Evolutionary conservation across 1,140 invertebrate species (phyloP), one percentile per base, ranked within the genome.

Genomic region (Macrocentrus cingulum): DNA sequence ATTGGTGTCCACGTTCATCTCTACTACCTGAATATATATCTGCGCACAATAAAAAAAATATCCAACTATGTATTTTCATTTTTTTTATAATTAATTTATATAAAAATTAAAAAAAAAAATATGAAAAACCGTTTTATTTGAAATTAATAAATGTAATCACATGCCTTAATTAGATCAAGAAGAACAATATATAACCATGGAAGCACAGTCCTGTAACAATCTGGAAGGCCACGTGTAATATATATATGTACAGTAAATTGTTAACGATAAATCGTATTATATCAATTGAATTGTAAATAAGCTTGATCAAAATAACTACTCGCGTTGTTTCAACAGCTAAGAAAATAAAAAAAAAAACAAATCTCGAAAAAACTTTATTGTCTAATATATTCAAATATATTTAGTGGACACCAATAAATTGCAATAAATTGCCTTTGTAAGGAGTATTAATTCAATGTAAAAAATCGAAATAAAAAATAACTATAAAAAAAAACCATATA

Each of bases 11-110:
- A 74, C 72, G 66, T 77, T 63, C 60, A 71, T n/a, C n/a, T 62
- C 65, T 50, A 62, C 75, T 76, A 79, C 74, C 73, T 76, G 77
- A 79, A 75, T 77, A 77, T 77, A 72, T 74, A 66, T n/a, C n/a
- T n/a, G n/a, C 60, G 66, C 65, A 71, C 62, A 62, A 67, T 67
- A n/a, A 66, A 67, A 67, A 58, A 49, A 59, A 51, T 45, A 60
- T 11, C 66, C 66, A 67, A 65, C 59, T 22, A 62, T 36, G 59
- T 50, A 58, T 54, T 61, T 41, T 53, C 39, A n/a, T 13, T 29
- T 54, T 42, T 23, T 49, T 60, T 29, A 59, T 46, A 56, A 39
- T 64, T 58, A 18, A 48, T 41, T 44, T 51, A 7, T 46, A 1
- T 20, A 20, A 13, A 22, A 54, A 25, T 42, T 39, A 23, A 20